A percentile compares a stretch with the other conserved stretches of the same genome.
phyloP scores from a whole-genome alignment of 1,140 invertebrate species.

The Lutraria rhynchaena region DNA sequence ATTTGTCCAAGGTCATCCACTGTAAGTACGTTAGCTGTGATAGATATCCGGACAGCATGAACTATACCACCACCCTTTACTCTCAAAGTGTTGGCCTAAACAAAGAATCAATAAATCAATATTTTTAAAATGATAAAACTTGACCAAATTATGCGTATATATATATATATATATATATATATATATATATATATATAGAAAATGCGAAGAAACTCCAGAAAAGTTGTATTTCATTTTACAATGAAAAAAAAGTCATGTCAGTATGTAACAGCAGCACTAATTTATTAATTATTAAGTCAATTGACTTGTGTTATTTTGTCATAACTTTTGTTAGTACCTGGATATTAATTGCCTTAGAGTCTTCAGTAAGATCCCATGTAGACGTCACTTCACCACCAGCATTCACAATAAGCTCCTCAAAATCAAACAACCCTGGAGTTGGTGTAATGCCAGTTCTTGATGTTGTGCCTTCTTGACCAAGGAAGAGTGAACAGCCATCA shows the following conservation, averaged over 20 bases:
- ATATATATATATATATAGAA: neutral
- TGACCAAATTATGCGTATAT: neutral
- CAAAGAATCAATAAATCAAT: too few relatives aligned
- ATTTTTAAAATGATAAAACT: too few relatives aligned
- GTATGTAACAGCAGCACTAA: neutral
- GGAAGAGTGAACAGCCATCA: conserved; percentile 65
- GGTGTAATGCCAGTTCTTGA: conserved; percentile 42
- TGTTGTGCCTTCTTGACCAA: conserved; percentile 64
- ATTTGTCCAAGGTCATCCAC: conserved; percentile 74
- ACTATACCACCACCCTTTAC: conserved; percentile 69
- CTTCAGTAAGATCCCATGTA: conserved; percentile 60
- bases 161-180: neutral
- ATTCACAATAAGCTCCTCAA: conserved; percentile 65
- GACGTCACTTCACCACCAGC: conserved; percentile 72
- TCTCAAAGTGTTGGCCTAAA: conserved; percentile 67
- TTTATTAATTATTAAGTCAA: neutral
- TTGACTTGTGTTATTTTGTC: neutral
- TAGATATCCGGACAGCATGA: conserved; percentile 68
- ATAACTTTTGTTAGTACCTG: neutral
- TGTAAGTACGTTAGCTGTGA: conserved; percentile 62
- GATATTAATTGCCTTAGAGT: conserved; percentile 31
- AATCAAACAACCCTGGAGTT: conserved; percentile 51
- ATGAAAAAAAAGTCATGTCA: neutral
- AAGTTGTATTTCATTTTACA: neutral
- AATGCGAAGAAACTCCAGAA: neutral